Evolutionary conservation across 2,888 invertebrate genomes (phyloP), one percentile per base, ranked within the genome.

Genomic region (Graphium colonna): DNA sequence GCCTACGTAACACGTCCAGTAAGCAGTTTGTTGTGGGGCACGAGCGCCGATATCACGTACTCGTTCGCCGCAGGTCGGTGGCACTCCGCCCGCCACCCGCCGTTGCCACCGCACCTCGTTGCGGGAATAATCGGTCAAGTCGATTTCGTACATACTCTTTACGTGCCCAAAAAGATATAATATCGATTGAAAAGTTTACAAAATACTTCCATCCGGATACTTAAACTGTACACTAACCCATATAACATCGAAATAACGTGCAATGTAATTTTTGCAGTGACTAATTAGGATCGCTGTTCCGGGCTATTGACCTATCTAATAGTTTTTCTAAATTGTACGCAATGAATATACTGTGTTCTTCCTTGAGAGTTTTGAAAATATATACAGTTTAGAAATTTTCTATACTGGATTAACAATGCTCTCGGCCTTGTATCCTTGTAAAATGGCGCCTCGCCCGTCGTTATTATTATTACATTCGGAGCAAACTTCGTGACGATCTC

Each of bases 1-100:
- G 83, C 84, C 84, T 84, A 86, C 86, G 79, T 86, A 87, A 85
- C 82, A 81, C 81, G 83, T 85, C 83, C 86, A 86, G 82, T 85
- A 85, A 86, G 86, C 87, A 86, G 85, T 87, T 87, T 88, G 86
- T 87, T 87, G 84, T 88, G 83, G 78, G 82, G 84, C 87, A 87
- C 84, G 86, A 82, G 84, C 83, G 82, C 82, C 79, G 83, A 81
- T 85, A 85, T 84, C 82, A 82, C 83, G 82, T 82, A 76, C 80
- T 75, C 75, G 81, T 79, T 83, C 78, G 78, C 79, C 80, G 77
- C 77, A 77, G 75, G 82, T 79, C 72, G 83, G 81, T 66, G 68
- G 68, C 68, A 68, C 65, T 64, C 67, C 68, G 66, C 84, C 79
- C 79, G 76, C 84, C 79, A 75, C 81, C 80, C 82, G 79, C 79